A percentile compares a stretch with the other conserved stretches of the same genome.
phyloP scores from a whole-genome alignment of 2,888 invertebrate species.

The Uropetala carovei region DNA sequence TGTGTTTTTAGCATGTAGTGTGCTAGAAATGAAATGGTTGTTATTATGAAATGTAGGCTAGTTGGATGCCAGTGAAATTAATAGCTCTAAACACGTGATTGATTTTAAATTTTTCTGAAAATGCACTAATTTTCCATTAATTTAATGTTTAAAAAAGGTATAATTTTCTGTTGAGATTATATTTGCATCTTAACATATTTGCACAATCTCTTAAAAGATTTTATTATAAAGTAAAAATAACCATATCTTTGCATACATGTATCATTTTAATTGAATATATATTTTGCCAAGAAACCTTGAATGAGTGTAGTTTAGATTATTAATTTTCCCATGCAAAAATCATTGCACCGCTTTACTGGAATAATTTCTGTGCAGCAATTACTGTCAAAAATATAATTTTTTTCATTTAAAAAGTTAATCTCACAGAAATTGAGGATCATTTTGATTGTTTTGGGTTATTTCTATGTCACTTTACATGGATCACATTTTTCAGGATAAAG shows the following conservation, averaged over 20 bases:
- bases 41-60: neutral
- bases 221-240: neutral
- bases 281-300: too few species aligned
- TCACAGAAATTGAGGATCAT: neutral
- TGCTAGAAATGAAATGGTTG: neutral
- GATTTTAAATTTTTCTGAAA: neutral
- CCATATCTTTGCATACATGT: neutral
- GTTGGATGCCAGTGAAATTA: neutral
- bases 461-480: neutral
- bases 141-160: too few species aligned
- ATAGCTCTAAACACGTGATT: neutral
- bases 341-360: too few species aligned
- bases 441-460: neutral
- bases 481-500: slow-evolving; percentile 29
- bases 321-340: too few species aligned
- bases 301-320: too few species aligned
- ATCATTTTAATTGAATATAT: too few species aligned
- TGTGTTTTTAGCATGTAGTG: neutral
- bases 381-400: too few species aligned
- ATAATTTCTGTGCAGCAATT: too few species aligned
- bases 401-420: neutral
- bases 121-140: too few species aligned
- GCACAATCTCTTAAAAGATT: neutral
- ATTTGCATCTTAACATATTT: too few species aligned
- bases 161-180: too few species aligned